Conservation (phyloP, 2,888 invertebrate genomes). For the Craniophora ligustri region DNA sequence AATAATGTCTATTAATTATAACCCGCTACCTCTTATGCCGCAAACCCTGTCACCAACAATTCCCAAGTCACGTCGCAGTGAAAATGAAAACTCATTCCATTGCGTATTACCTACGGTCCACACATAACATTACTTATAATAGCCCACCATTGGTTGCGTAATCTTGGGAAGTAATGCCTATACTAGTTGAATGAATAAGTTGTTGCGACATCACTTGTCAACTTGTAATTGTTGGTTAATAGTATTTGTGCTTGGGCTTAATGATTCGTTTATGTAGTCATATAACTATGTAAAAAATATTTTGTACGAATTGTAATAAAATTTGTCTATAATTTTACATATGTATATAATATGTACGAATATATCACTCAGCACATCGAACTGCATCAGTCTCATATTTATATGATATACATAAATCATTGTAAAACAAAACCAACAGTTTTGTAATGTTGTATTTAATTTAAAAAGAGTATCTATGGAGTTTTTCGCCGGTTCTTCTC, state of each 20-base stretch:
- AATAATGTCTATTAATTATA: too few species aligned
- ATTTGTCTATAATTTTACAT: too few species aligned
- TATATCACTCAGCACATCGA: too few species aligned
- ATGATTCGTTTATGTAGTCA: background rate
- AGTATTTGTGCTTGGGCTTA: background rate
- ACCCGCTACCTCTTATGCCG: constrained; percentile 36
- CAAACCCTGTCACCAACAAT: constrained; percentile 18
- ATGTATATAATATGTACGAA: too few species aligned
- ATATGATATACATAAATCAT: too few species aligned
- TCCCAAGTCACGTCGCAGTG: constrained; percentile 49
- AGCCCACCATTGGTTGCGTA: constrained; percentile 26
- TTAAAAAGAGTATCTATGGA: too few species aligned
- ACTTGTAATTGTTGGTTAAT: constrained; percentile 6
- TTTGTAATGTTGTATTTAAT: too few species aligned
- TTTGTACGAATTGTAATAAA: too few species aligned
- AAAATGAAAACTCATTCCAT: constrained; percentile 64
- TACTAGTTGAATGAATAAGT: constrained; percentile 21
- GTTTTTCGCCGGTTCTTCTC: too few species aligned
- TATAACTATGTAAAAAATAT: too few species aligned
- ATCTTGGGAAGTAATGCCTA: constrained; percentile 27
- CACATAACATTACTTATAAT: constrained; percentile 20
- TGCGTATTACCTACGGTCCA: constrained; percentile 46
- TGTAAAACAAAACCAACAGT: too few species aligned
- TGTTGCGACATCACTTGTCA: constrained; percentile 19
- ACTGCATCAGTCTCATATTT: too few species aligned